A percentile compares a stretch with the other conserved stretches of the same genome.
Evolutionary conservation across 1,140 invertebrate species (phyloP).

Genomic region (Lysiphlebus fabarum): DNA sequence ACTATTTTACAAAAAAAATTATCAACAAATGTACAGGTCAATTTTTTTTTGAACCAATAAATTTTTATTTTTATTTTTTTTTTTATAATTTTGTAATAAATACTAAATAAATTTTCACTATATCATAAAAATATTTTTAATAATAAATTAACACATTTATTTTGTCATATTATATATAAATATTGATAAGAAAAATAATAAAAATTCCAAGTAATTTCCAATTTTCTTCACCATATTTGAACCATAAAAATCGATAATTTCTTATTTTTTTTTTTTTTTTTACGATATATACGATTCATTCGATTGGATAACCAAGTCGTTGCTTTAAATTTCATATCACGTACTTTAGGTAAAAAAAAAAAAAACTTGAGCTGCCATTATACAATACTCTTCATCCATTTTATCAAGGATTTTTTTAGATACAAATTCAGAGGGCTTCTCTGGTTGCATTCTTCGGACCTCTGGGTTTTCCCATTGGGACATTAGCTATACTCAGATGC

Average conservation of each 20-base stretch:
- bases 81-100: too few species aligned
- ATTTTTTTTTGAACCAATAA: too few species aligned
- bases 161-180: not conserved
- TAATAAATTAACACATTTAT: not conserved
- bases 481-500: too few species aligned
- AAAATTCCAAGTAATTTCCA: not conserved
- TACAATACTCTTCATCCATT: slow-evolving; percentile 5
- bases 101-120: too few species aligned
- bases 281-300: not conserved
- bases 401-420: slow-evolving; percentile 6
- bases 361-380: slow-evolving; percentile 6
- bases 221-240: not conserved
- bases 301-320: not conserved
- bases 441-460: slow-evolving; percentile 5
- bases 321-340: slow-evolving; percentile 25
- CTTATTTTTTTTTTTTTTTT: not conserved
- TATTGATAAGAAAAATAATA: not conserved
- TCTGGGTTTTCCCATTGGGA: slow-evolving; percentile 7
- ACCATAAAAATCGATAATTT: slow-evolving; percentile 10
- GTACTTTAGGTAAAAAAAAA: slow-evolving; percentile 17
- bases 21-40: too few species aligned
- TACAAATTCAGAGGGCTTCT: not conserved
- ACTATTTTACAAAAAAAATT: too few species aligned
- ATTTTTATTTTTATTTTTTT: too few species aligned
- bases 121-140: too few species aligned